Evolutionary conservation across 2,888 invertebrate species (phyloP), one percentile per base, ranked within the genome.

Genomic region (Nymphalis polychloros): DNA sequence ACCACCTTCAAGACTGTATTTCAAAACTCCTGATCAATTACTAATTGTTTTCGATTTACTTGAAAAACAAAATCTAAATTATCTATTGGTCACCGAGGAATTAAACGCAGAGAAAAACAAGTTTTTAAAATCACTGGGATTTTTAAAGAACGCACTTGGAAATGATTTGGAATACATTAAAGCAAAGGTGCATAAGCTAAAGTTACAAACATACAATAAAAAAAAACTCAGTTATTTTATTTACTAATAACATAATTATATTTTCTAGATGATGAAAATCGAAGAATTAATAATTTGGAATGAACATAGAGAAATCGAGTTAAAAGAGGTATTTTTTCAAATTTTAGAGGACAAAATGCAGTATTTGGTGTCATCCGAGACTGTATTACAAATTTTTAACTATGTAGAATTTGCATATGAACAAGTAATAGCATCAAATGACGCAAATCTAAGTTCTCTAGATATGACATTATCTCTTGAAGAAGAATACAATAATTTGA

Each of bases 321-420:
- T 90, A 6, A 90, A 89, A 75, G 82, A 85, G 73, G 69, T 84
- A 64, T 92, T 92, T 77, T 89, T 81, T 66, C 85, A 77, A 69
- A 85, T 92, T 71, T 79, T 92, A 64, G 79, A 85, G 71, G 80
- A 85, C 10, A 89, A 90, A 74, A 93, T 95, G 70, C 92, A 90
- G 52, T 84, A 92, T 31, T 83, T 95, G 46, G 84, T 95, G 1
- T 93, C 94, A 60, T 94, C 94, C 5, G 93, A 94, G 66, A 90
- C 91, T n/a, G 92, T 94, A 8, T 83, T 95, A 59, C 93, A 94
- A 79, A 84, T 95, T 69, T 92, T 93, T 69, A 94, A 94, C 47
- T 94, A 94, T 75, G 93, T 95, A 4, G 94, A 95, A 82, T 95
- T 95, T 78, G 90, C 95, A 0, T 96, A 94, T 79, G 95, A 95